Conservation (phyloP, 2,888 invertebrate species). For the Rhagophthalmus giganteus region DNA sequence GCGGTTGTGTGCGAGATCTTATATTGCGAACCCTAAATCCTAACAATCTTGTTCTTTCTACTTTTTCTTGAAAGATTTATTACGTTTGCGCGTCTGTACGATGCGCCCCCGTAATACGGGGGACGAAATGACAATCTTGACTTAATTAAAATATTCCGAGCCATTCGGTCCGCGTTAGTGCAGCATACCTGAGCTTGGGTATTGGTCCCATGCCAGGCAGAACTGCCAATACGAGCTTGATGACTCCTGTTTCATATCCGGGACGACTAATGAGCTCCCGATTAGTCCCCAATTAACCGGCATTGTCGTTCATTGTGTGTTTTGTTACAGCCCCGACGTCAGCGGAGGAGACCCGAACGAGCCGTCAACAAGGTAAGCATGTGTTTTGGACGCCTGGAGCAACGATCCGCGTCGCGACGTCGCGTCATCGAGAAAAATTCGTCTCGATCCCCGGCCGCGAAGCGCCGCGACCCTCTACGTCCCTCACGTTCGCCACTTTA, state of each 20-base stretch:
- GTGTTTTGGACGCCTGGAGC: slow-evolving; percentile 6
- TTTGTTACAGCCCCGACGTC: slow-evolving; percentile 48
- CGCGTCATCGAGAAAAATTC: no score
- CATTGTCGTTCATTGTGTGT: slow-evolving; percentile 41
- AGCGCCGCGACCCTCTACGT: slow-evolving; percentile 7
- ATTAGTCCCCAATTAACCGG: slow-evolving; percentile 40
- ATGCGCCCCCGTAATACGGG: slow-evolving; percentile 6
- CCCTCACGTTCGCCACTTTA: slow-evolving; percentile 12
- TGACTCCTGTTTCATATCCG: slow-evolving; percentile 26
- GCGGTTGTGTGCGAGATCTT: slow-evolving; percentile 30
- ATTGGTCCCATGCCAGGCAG: slow-evolving; percentile 19
- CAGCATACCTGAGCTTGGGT: slow-evolving; percentile 16
- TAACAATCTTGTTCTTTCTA: slow-evolving; percentile 27
- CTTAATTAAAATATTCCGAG: slow-evolving; percentile 28
- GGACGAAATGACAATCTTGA: slow-evolving; percentile 24
- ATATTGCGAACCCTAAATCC: slow-evolving; percentile 28
- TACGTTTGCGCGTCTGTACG: slow-evolving; percentile 19
- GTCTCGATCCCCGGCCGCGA: no score
- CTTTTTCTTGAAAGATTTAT: slow-evolving; percentile 24
- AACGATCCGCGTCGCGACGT: slow-evolving; percentile 15
- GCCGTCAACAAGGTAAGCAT: slow-evolving; percentile 44
- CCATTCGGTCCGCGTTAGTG: slow-evolving; percentile 15
- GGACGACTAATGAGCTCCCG: slow-evolving; percentile 33
- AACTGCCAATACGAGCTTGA: slow-evolving; percentile 27
- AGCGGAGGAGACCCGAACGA: slow-evolving; percentile 39